A percentile compares a stretch with the other conserved stretches of the same genome.
Evolutionary conservation across 1,140 invertebrate genomes (phyloP).

Genomic region (Laupala kohalensis): DNA sequence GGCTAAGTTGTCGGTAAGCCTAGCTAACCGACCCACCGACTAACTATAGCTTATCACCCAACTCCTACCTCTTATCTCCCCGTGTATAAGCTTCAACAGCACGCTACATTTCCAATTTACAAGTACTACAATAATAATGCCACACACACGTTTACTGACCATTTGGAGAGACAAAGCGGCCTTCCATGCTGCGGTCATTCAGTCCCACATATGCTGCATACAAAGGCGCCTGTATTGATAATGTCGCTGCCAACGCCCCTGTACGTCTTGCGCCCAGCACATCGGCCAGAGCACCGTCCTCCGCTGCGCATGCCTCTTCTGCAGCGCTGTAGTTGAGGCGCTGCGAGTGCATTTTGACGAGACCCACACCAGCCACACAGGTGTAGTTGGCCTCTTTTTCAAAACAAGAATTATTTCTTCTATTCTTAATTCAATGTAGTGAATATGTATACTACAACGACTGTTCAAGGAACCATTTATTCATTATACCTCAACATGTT

Average conservation of each 20-base stretch:
- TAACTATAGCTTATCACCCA: too few relatives aligned
- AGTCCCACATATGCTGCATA: neutral
- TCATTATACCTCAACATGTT: too few relatives aligned
- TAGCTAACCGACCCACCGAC: too few relatives aligned
- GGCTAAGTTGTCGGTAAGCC: too few relatives aligned
- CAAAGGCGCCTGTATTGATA: neutral
- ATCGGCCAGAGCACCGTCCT: neutral
- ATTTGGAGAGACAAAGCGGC: neutral
- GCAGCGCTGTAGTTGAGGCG: neutral
- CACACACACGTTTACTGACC: neutral
- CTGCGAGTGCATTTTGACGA: neutral
- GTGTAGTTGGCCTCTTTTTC: neutral
- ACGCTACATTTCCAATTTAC: too few relatives aligned
- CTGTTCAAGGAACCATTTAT: too few relatives aligned
- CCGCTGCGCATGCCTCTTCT: neutral
- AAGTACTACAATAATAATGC: too few relatives aligned
- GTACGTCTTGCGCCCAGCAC: neutral
- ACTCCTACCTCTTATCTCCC: too few relatives aligned
- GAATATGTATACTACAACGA: too few relatives aligned
- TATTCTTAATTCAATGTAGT: too few relatives aligned
- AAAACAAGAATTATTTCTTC: too few relatives aligned
- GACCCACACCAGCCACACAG: neutral
- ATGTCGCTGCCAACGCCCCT: neutral
- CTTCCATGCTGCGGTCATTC: neutral
- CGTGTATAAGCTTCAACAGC: too few relatives aligned